Evolutionary conservation across 2,888 invertebrate species (phyloP).

Genomic region (Lucinisca nassula): DNA sequence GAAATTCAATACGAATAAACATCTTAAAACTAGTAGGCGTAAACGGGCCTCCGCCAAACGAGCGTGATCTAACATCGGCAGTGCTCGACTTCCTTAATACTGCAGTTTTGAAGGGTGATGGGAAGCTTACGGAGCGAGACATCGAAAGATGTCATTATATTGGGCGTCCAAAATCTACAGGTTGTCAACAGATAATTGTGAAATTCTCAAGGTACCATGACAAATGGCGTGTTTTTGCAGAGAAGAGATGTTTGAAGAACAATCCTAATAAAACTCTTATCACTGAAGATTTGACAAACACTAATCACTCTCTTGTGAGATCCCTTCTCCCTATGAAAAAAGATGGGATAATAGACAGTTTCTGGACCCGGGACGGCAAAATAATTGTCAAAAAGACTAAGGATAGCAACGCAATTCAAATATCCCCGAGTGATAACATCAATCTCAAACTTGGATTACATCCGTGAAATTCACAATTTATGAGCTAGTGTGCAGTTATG

Average conservation of each 20-base stretch:
- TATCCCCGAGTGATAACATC: neutral
- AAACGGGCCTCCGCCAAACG: neutral
- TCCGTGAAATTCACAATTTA: too few relatives aligned
- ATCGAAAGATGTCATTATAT: neutral
- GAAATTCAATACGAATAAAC: neutral
- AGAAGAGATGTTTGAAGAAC: neutral
- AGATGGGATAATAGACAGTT: constrained; percentile 7
- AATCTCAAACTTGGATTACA: neutral
- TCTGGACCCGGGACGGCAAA: constrained; percentile 12
- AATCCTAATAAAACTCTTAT: neutral
- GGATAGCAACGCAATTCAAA: neutral
- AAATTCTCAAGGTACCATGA: neutral
- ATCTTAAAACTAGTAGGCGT: neutral
- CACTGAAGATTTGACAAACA: constrained; percentile 3
- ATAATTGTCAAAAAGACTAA: constrained; percentile 2
- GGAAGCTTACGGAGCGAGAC: neutral
- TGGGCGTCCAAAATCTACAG: neutral
- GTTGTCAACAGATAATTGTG: neutral
- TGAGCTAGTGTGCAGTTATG: too few relatives aligned
- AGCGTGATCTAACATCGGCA: neutral
- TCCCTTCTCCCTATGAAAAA: neutral
- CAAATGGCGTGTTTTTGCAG: neutral
- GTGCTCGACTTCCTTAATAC: neutral
- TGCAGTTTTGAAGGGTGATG: neutral
- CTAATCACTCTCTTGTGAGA: constrained; percentile 3